phyloP scores from a whole-genome alignment of 2,797 vertebrate species.

The Iguana delicatissima region DNA sequence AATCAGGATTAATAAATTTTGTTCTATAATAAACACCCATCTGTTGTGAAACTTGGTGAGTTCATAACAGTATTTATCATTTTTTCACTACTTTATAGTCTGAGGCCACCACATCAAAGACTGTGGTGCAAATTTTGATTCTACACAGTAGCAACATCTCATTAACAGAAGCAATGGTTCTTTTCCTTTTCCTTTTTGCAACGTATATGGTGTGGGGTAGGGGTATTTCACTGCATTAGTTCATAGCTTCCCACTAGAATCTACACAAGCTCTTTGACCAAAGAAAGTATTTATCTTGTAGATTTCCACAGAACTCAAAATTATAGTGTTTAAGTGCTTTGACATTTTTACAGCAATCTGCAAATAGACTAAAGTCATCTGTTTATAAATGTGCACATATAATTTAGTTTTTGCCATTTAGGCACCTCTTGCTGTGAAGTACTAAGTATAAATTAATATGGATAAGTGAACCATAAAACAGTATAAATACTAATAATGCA shows the following conservation, averaged over 20 bases:
- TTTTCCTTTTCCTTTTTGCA: conserved; percentile 25
- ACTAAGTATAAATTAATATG: conserved; percentile 21
- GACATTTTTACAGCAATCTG: conserved; percentile 33
- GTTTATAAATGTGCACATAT: conserved; percentile 37
- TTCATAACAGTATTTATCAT: not conserved
- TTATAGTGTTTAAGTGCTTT: not conserved
- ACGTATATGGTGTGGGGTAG: not conserved
- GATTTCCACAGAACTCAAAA: not conserved
- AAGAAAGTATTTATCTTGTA: not conserved
- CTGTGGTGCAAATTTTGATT: conserved; percentile 32
- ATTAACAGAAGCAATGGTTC: rapidly evolving
- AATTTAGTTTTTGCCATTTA: conserved; percentile 42
- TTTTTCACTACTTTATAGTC: conserved; percentile 40
- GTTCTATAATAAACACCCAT: conserved; percentile 1
- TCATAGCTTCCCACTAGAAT: conserved; percentile 16
- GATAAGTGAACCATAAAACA: conserved; percentile 10
- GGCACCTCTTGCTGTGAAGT: conserved; percentile 36
- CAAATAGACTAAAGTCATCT: conserved; percentile 32
- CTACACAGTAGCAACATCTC: rapidly evolving
- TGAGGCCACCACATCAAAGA: rapidly evolving
- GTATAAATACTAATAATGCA: conserved; percentile 35
- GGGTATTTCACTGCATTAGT: conserved; percentile 19
- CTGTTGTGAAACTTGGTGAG: not conserved
- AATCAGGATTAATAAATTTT: not conserved
- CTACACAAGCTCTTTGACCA: conserved; percentile 11